Percentiles rank a stretch among this genome's conserved stretches.
Conservation (phyloP, 2,888 invertebrate genomes). For the Pyrgus malvae region DNA sequence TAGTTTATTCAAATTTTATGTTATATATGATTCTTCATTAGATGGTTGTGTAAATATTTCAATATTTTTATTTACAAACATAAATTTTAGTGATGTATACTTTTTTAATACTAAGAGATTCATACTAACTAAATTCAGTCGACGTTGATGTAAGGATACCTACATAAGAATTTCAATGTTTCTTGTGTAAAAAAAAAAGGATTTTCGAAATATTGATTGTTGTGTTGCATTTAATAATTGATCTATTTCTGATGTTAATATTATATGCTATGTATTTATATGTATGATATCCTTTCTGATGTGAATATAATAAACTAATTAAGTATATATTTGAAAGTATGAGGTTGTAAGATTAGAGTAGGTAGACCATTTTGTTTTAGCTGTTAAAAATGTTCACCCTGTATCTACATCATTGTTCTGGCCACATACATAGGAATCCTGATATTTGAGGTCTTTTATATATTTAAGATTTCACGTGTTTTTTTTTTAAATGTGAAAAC, state of each 20-base stretch:
- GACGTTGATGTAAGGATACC: constrained; percentile 59
- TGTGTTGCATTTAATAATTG: constrained; percentile 15
- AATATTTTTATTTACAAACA: constrained; percentile 61
- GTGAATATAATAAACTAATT: not conserved
- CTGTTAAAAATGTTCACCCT: not conserved
- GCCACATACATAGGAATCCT: not conserved
- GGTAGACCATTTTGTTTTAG: constrained; percentile 6
- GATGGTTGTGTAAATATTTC: constrained; percentile 76
- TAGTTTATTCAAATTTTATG: constrained; percentile 61
- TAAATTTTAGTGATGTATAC: constrained; percentile 58
- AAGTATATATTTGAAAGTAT: constrained; percentile 1
- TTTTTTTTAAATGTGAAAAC: too few relatives aligned
- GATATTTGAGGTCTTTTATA: not conserved
- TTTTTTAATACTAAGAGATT: constrained; percentile 48
- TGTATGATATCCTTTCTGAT: constrained; percentile 1
- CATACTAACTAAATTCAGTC: constrained; percentile 51
- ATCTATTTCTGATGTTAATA: constrained; percentile 8
- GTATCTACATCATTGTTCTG: not conserved
- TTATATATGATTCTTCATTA: constrained; percentile 59
- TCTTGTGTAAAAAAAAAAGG: constrained; percentile 75
- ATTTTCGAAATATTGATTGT: constrained; percentile 53
- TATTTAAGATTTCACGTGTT: not conserved
- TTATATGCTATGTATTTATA: constrained; percentile 5
- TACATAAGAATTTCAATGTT: constrained; percentile 43
- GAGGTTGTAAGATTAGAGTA: not conserved